Percentiles rank a stretch among this genome's conserved stretches.
phyloP scores from a whole-genome alignment of 1,140 invertebrate species.

The Aphelinus atriplicis region DNA sequence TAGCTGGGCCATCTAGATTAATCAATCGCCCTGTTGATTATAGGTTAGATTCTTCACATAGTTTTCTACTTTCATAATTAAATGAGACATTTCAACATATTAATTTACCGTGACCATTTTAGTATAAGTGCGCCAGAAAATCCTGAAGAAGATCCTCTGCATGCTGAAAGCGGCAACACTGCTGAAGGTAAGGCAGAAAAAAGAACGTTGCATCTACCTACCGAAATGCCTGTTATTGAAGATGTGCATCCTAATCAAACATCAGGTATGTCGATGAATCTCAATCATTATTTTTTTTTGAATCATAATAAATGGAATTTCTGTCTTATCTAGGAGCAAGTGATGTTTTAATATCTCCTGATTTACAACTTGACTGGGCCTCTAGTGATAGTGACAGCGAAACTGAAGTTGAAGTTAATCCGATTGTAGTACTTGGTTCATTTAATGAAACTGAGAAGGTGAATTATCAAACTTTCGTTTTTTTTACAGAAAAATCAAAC shows the following conservation, averaged over 20 bases:
- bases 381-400: conserved; percentile 61
- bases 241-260: conserved; percentile 46
- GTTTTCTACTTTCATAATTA: not conserved
- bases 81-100: conserved; percentile 11
- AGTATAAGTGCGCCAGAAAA: conserved; percentile 48
- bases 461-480: conserved; percentile 8
- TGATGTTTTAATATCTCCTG: conserved; percentile 75
- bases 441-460: conserved; percentile 56
- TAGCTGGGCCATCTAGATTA: conserved; percentile 60
- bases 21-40: conserved; percentile 56
- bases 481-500: not conserved
- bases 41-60: conserved; percentile 41
- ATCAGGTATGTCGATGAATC: conserved; percentile 45
- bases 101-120: conserved; percentile 18
- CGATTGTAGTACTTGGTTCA: conserved; percentile 67
- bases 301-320: conserved; percentile 1
- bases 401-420: conserved; percentile 69
- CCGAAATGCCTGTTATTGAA: conserved; percentile 45
- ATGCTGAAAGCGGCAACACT: conserved; percentile 29
- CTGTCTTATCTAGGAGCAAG: conserved; percentile 48
- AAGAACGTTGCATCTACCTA: conserved; percentile 34
- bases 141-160: conserved; percentile 36
- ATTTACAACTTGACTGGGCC: conserved; percentile 82
- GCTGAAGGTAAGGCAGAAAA: conserved; percentile 22
- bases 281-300: conserved; percentile 22